Evolutionary conservation across 2,113 vertebrate species (phyloP), one percentile per base, ranked within the genome.

Genomic region (Cheirogaleus medius): DNA sequence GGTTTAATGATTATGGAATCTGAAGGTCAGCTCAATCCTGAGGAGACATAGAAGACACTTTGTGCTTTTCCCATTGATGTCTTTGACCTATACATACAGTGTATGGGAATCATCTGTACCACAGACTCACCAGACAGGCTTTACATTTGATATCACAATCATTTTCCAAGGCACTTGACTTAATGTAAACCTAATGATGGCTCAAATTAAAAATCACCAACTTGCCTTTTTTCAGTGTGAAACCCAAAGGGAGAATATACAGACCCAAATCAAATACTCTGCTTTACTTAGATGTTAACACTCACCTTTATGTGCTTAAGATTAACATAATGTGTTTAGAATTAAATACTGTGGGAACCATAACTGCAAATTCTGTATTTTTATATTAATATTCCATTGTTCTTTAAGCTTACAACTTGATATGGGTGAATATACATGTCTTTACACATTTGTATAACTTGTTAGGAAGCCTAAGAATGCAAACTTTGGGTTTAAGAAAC

Each of bases 401-500:
- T 68, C 39, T 58, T 77, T 47, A 66, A 82, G 32, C 23, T 39
- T 78, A 0, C n/a, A 77, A 82, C 6, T 52, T 78, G 34, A 90
- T 7, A 74, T 52, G 34, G 12, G 34, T 64, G 27, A 93, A 69
- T 9, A 49, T 29, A 90, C 6, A 18, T 8, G 25, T 44, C 56
- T 76, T 44, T n/a, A 58, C 5, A 81, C 8, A 58, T 32, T 63
- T 64, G 37, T 5, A 10, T 8, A 90, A 77, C 47, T 82, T 82
- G 47, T 47, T 74, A 81, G 8, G 7, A 95, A 88, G 17, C 6
- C 7, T 25, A 93, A 74, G 42, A 93, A 78, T 18, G 47, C 18
- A 68, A 93, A 90, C 74, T 83, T 42, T 63, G 44, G 25, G 8
- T 78, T 96, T 91, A 95, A 92, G 37, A 94, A 64, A 82, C 56